phyloP scores from a whole-genome alignment of 2,888 invertebrate genomes.

The Pimpla rufipes region DNA sequence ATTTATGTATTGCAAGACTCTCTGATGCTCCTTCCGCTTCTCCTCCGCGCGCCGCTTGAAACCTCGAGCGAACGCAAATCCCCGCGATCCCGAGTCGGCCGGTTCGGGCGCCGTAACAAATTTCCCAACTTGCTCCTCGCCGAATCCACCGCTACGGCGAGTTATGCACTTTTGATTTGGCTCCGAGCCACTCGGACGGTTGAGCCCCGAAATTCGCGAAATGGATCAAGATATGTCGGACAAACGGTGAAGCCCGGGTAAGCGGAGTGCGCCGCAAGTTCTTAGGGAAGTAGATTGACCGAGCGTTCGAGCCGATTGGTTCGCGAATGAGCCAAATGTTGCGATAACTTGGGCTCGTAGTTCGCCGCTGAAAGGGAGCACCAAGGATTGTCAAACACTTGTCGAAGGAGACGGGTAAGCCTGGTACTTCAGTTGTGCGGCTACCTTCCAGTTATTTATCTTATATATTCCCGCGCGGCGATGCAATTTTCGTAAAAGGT shows the following conservation, averaged over 20 bases:
- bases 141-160: conserved; percentile 34
- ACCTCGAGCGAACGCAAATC: conserved; percentile 18
- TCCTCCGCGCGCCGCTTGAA: background rate
- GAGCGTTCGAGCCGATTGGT: conserved; percentile 63
- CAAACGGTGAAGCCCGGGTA: conserved; percentile 38
- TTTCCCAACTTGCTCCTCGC: conserved; percentile 25
- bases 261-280: conserved; percentile 32
- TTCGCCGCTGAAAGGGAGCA: background rate
- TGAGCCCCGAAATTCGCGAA: conserved; percentile 45
- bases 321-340: conserved; percentile 64
- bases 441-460: no score
- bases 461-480: no score
- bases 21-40: background rate
- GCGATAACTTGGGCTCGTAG: background rate
- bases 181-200: conserved; percentile 55
- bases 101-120: conserved; percentile 32
- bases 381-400: background rate
- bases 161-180: conserved; percentile 68
- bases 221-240: conserved; percentile 64
- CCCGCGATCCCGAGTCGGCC: background rate
- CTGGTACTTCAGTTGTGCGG: no score
- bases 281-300: conserved; percentile 63
- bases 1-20: background rate
- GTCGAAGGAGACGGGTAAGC: background rate
- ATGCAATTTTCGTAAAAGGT: no score